Percentiles rank a stretch among this genome's conserved stretches.
Conservation (phyloP, 2,888 invertebrate genomes). For the Ectemnius cavifrons region DNA sequence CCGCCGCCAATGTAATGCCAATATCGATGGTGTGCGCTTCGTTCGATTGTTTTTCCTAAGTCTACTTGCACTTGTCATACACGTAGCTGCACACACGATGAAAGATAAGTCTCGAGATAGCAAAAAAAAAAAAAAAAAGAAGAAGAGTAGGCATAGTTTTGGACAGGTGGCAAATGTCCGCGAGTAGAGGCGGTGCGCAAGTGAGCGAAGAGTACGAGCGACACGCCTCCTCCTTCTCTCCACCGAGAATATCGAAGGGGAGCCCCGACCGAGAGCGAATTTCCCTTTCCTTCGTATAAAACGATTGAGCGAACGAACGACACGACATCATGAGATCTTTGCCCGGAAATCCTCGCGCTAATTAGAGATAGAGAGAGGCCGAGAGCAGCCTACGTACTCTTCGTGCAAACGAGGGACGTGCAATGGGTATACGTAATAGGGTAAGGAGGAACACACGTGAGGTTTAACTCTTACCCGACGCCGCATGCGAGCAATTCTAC, state of each 20-base stretch:
- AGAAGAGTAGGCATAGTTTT: too few species aligned
- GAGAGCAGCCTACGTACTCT: constrained; percentile 39
- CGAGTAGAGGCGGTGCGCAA: constrained; percentile 59
- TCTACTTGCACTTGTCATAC: too few species aligned
- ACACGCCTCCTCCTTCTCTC: neutral
- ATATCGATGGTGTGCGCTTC: too few species aligned
- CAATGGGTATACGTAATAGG: constrained; percentile 48
- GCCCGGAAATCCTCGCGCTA: constrained; percentile 7
- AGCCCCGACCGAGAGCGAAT: constrained; percentile 4
- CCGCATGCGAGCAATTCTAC: constrained; percentile 32
- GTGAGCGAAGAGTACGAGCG: constrained; percentile 53
- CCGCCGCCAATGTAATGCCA: constrained; percentile 34
- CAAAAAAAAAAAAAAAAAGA: too few species aligned
- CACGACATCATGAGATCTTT: constrained; percentile 22
- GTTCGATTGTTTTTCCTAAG: too few species aligned
- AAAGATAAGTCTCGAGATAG: too few species aligned
- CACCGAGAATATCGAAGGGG: neutral
- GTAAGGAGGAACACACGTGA: constrained; percentile 58
- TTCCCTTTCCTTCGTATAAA: neutral
- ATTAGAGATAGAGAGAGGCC: too few species aligned
- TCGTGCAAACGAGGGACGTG: constrained; percentile 48
- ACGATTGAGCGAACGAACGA: neutral
- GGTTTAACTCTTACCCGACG: constrained; percentile 29
- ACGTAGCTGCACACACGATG: too few species aligned
- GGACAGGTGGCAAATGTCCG: constrained; percentile 25